Evolutionary conservation across 2,113 vertebrate genomes (phyloP).

Genomic region (Lamprologus speciosus): DNA sequence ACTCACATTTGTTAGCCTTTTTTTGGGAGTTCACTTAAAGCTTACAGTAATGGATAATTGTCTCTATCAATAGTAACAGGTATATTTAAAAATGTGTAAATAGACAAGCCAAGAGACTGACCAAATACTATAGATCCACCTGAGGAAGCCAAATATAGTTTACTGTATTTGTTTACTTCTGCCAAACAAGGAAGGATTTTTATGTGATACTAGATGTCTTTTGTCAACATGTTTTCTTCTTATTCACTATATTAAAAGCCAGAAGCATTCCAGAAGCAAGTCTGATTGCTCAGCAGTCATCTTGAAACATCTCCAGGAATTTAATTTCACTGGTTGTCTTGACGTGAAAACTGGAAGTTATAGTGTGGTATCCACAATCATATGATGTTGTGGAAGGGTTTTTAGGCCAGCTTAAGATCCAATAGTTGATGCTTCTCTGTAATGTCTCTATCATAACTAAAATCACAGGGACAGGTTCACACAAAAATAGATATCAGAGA

Average conservation of each 20-base stretch:
- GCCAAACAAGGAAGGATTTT: not conserved
- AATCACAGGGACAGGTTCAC: not conserved
- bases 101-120: not conserved
- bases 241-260: not conserved
- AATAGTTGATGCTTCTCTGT: not conserved
- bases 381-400: not conserved
- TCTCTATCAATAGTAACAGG: not conserved
- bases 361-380: not conserved
- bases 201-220: not conserved
- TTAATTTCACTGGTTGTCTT: not conserved
- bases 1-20: not conserved
- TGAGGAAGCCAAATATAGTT: not conserved
- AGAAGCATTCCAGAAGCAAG: fast-evolving
- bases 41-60: not conserved
- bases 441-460: not conserved
- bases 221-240: not conserved
- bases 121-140: not conserved
- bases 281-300: not conserved
- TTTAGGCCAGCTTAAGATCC: not conserved
- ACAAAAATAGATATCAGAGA: not conserved
- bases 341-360: not conserved
- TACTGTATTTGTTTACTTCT: not conserved
- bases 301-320: not conserved
- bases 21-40: not conserved
- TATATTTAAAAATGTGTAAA: not conserved